These are phyloP conservation scores for Enteromius mattozi DNA, from an alignment of 2,797 vertebrate genomes.

Conservation along the genomic window DNA sequence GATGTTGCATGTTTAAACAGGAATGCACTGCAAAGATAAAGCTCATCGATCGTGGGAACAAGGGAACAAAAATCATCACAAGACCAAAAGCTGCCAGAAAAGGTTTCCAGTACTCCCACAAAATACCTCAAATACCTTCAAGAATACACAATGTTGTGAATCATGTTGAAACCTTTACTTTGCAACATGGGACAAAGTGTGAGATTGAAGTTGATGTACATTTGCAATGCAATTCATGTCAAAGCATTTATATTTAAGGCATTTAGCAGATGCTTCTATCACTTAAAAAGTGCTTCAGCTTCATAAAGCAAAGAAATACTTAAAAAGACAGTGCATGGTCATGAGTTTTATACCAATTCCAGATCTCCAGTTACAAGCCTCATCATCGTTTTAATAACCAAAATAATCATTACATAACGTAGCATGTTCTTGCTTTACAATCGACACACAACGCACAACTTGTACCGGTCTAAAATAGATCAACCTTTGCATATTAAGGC, in stretches of 20 bases:
- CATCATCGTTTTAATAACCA: conserved; percentile 12
- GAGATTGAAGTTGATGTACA: background rate
- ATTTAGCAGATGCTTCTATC: background rate
- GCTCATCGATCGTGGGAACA: background rate
- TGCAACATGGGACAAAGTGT: background rate
- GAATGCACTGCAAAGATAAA: background rate
- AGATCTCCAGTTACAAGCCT: background rate
- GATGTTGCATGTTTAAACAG: background rate
- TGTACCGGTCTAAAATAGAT: background rate
- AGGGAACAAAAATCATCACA: no score
- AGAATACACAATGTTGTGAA: background rate
- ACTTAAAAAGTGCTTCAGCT: background rate
- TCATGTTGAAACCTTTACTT: background rate
- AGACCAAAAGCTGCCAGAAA: background rate
- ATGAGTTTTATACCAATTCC: background rate
- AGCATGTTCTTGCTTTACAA: conserved; percentile 15
- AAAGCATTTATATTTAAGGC: conserved; percentile 11
- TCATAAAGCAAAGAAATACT: background rate
- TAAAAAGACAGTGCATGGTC: background rate
- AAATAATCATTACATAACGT: background rate
- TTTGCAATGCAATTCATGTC: background rate
- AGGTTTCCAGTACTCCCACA: background rate
- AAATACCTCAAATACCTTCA: background rate
- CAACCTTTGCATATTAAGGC: conserved; percentile 62
- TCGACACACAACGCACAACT: background rate